Percentiles rank a stretch among this genome's conserved stretches.
Evolutionary conservation across 1,140 invertebrate species (phyloP).

Genomic region (Oryctes rhinoceros): DNA sequence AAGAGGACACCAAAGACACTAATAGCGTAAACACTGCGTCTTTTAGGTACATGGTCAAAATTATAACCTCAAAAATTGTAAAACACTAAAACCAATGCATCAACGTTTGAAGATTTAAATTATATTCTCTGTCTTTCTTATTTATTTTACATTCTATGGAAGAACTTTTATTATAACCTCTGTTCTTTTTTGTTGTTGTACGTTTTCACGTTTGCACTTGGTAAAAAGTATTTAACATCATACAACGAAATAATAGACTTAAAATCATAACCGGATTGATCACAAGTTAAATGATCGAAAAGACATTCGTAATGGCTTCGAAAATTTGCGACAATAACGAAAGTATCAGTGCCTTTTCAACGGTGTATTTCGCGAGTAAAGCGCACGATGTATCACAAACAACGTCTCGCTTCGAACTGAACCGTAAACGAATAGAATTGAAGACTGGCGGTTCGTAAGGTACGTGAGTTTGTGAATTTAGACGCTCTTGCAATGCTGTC

Average conservation of each 20-base stretch:
- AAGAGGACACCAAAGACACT: background rate
- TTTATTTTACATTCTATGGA: background rate
- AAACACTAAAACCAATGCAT: background rate
- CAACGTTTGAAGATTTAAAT: background rate
- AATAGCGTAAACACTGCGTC: slow-evolving; percentile 2
- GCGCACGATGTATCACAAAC: background rate
- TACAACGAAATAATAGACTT: background rate
- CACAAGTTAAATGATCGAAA: background rate
- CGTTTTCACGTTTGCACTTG: background rate
- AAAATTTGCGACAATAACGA: background rate
- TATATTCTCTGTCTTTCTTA: background rate
- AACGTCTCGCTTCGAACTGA: slow-evolving; percentile 13
- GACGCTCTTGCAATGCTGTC: too few species aligned
- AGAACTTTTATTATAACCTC: background rate
- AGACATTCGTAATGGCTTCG: background rate
- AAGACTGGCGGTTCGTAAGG: too few species aligned
- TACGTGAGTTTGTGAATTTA: too few species aligned
- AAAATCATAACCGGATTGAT: background rate
- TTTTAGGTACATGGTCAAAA: background rate
- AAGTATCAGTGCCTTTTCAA: slow-evolving; percentile 1
- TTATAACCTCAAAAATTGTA: slow-evolving; percentile 14
- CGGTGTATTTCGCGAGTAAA: background rate
- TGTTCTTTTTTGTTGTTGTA: background rate
- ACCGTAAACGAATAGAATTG: too few species aligned
- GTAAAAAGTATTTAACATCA: background rate